A percentile compares a stretch with the other conserved stretches of the same genome.
Evolutionary conservation across 2,797 vertebrate genomes (phyloP).

Genomic region (Sebastes trivittatus): DNA sequence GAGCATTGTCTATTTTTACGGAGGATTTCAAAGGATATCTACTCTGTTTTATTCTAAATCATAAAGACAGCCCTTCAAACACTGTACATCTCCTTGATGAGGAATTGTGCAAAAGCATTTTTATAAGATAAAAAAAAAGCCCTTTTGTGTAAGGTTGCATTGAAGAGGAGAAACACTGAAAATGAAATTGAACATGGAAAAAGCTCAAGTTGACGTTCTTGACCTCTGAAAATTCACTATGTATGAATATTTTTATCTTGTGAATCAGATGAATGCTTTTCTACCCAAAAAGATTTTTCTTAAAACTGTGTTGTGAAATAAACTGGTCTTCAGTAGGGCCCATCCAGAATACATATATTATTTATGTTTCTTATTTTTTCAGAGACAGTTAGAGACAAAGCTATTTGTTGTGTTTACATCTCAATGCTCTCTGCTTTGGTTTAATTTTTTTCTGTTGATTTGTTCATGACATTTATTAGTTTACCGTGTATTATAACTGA

Average conservation of each 20-base stretch:
- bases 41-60: background rate
- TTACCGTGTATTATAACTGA: background rate
- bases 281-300: background rate
- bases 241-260: background rate
- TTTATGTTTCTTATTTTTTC: background rate
- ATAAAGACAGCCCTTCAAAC: background rate
- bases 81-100: background rate
- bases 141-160: background rate
- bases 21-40: background rate
- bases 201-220: background rate
- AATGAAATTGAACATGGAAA: background rate
- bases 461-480: background rate
- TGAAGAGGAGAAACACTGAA: background rate
- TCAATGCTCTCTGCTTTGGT: background rate
- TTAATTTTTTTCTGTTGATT: background rate
- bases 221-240: background rate
- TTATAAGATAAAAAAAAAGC: background rate
- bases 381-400: background rate
- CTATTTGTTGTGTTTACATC: background rate
- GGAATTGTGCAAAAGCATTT: background rate
- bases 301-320: background rate
- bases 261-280: background rate
- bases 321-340: background rate
- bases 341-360: background rate
- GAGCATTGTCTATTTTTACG: background rate